Base-by-base conservation (phyloP, 2,797 vertebrate genomes). In the Betta splendens region DNA sequence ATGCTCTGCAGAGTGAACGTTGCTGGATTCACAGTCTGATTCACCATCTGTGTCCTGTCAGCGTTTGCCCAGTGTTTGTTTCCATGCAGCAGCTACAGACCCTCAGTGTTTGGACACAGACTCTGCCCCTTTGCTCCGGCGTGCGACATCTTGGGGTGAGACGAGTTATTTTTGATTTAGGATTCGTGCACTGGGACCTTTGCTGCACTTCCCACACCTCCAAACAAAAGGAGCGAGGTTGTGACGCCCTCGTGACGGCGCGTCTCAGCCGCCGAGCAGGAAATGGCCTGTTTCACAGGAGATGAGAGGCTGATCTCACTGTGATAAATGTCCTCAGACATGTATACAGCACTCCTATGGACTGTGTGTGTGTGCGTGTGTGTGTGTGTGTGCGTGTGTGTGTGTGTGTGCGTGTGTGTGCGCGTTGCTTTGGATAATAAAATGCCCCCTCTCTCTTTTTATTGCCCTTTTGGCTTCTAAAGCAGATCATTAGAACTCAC, bases 281-380 rank as follows among this genome's bases (percentile, higher is more conserved):
- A 88, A 88, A 87, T 76, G 84, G 57, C 42, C 84, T 73, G 83
- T 89, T 88, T 88, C 74, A 75, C 70, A 73, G 44, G 25, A 68
- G 76, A 85, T 80, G 60, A 79, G 55, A 78, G 66, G 52, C 70
- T 84, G 79, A 85, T 87, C 72, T 78, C 21, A 16, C 35, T 54
- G 52, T 84, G 79, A 88, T 83, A 52, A 64, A 69, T 66, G 49
- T 70, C 75, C 51, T 68, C 44, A 47, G 53, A 22, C 37, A 61
- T 13, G 54, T 18, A 51, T 22, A 43, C 3, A 1, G 28, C 16
- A 35, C 43, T 54, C 9, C 36, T 15, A 39, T 42, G 37, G 42
- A 13, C 11, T 21, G n/a, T n/a, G n/a, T n/a, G n/a, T n/a, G n/a
- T n/a, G n/a, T 49, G 26, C 43, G 28, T 52, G 47, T 16, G 38